Evolutionary conservation across 2,113 vertebrate species (phyloP).

Genomic region (Ciconia maguari): DNA sequence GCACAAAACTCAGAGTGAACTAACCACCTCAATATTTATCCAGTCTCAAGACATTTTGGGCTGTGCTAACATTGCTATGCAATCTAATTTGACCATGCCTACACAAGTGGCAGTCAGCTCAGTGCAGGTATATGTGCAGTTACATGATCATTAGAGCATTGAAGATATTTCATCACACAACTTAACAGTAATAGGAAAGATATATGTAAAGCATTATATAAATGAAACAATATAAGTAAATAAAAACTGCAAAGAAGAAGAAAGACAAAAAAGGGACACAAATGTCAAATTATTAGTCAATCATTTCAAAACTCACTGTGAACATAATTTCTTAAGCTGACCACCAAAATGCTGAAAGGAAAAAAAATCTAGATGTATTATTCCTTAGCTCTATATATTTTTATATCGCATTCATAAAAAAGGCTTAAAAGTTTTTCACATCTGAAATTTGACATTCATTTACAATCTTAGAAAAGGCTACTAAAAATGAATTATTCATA

Average conservation of each 20-base stretch:
- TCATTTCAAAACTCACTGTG: not conserved
- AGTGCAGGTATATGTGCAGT: not conserved
- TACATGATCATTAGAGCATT: not conserved
- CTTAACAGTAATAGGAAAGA: not conserved
- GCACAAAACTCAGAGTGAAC: not conserved
- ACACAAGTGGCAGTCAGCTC: not conserved
- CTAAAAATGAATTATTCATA: slow-evolving; percentile 26
- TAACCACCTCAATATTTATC: not conserved
- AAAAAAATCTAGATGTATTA: not conserved
- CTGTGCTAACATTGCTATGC: not conserved
- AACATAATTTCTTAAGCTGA: not conserved
- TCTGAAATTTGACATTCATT: slow-evolving; percentile 1
- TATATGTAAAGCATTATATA: not conserved
- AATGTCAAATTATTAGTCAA: not conserved
- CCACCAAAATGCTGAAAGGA: not conserved
- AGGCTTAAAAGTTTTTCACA: not conserved
- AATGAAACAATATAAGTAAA: not conserved
- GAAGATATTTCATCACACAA: not conserved
- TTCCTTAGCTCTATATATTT: not conserved
- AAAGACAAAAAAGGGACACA: not conserved
- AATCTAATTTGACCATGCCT: not conserved
- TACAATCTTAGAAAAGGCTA: not conserved
- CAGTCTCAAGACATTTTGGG: not conserved
- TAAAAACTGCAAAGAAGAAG: not conserved
- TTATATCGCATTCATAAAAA: not conserved